Base-by-base conservation (phyloP, 2,888 invertebrate species). In the Nebria brevicollis region DNA sequence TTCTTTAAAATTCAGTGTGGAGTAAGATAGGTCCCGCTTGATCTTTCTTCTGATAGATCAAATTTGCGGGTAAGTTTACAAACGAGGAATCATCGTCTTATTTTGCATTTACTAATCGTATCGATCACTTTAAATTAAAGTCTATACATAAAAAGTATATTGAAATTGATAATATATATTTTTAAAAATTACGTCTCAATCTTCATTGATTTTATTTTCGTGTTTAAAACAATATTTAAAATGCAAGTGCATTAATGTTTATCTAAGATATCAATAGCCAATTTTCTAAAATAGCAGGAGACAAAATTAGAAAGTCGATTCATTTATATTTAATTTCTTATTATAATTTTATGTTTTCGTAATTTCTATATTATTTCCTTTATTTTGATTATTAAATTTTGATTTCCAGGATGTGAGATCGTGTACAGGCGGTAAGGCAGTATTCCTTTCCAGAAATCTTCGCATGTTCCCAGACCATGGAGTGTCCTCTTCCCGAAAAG, bases 391-490 rank as follows among this genome's bases (percentile, higher is more conserved):
- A 54, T 54, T 54, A 54, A 54, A 54, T 54, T 73, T 64, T 75
- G 15, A 73, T 81, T 81, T 81, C 41, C 81, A 81, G 81, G 81
- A 81, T 81, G 81, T 81, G 77, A 77, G 82, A 74, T 77, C 80
- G 70, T 82, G 82, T 82, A 80, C 82, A 70, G 82, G 82, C 54
- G 85, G 87, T 54, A 88, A 93, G 84, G 93, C 94, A 64, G 91
- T 93, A 41, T 94, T 93, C 88, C 89, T 94, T 79, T 91, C 91
- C 84, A 91, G 94, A 87, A 93, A 92, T 87, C 88, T 92, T 82
- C 88, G 91, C 82, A 89, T 89, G 82, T 91, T 90, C 87, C 89
- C 89, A 84, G 88, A 88, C 83, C 87, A 87, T 77, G 88, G 88
- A 54, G 87, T 87, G 82, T 86, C 85, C 84, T 77, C 72, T 76